Conservation (phyloP, 2,113 vertebrate species). For the Thamnaconus septentrionalis region DNA sequence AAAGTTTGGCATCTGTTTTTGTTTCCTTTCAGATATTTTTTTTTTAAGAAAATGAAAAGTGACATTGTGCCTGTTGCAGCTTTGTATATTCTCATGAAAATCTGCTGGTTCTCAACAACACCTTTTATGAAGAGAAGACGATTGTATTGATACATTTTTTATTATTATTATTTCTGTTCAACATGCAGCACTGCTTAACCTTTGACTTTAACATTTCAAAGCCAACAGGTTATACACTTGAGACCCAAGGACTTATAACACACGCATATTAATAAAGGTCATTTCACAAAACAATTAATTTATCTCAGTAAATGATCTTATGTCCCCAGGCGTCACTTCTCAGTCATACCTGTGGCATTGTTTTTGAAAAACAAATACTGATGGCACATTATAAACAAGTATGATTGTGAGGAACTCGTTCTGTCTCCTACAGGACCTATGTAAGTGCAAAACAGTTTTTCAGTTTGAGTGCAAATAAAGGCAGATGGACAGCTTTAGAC, state of each 20-base stretch:
- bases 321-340: slow-evolving; percentile 8
- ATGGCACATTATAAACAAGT: slow-evolving; percentile 18
- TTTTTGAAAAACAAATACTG: slow-evolving; percentile 6
- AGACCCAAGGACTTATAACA: too few relatives aligned
- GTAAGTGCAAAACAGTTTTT: slow-evolving; percentile 11
- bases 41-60: neutral
- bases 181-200: slow-evolving; percentile 2
- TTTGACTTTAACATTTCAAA: too few relatives aligned
- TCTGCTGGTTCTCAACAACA: neutral
- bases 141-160: slow-evolving; percentile 16
- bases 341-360: slow-evolving; percentile 30
- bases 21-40: slow-evolving; percentile 29
- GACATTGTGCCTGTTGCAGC: neutral
- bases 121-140: slow-evolving; percentile 16
- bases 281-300: slow-evolving; percentile 12
- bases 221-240: too few relatives aligned
- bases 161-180: slow-evolving; percentile 43
- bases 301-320: slow-evolving; percentile 18
- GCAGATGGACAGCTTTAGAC: slow-evolving; percentile 52
- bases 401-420: slow-evolving; percentile 8
- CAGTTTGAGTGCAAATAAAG: slow-evolving; percentile 20
- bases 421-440: neutral
- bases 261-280: slow-evolving; percentile 1
- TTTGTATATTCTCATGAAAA: too few relatives aligned
- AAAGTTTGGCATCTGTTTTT: slow-evolving; percentile 50